phyloP scores from a whole-genome alignment of 2,113 vertebrate species.

The Prinia subflava region DNA sequence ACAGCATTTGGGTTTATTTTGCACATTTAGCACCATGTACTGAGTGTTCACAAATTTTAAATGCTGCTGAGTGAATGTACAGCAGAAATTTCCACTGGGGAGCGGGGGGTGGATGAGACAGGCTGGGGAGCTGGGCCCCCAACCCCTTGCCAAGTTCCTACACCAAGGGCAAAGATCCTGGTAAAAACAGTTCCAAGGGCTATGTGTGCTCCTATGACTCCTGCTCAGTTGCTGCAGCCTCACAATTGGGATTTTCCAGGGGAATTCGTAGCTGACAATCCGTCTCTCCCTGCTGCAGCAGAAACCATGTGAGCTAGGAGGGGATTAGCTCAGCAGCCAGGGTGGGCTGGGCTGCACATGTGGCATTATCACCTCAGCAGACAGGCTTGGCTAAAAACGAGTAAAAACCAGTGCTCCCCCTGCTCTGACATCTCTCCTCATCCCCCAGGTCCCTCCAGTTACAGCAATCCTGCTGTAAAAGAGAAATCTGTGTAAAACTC shows the following conservation, averaged over 20 bases:
- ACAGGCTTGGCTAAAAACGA: not conserved
- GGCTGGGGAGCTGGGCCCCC: not conserved
- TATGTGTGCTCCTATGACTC: fast-evolving
- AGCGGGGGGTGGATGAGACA: not conserved
- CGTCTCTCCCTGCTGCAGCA: not conserved
- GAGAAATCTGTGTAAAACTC: not conserved
- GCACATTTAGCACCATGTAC: not conserved
- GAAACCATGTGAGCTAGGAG: not conserved
- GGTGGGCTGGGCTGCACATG: not conserved
- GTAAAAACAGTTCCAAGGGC: not conserved
- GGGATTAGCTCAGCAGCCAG: not conserved
- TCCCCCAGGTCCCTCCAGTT: not conserved
- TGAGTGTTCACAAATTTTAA: not conserved
- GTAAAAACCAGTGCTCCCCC: not conserved
- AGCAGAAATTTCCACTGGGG: not conserved
- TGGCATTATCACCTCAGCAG: not conserved
- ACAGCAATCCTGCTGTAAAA: not conserved
- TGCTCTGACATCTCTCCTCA: not conserved
- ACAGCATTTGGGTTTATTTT: not conserved
- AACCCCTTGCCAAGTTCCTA: not conserved
- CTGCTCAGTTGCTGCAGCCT: not conserved
- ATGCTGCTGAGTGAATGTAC: not conserved
- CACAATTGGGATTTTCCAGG: not conserved
- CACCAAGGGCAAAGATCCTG: not conserved
- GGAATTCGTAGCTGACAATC: not conserved